A percentile compares a stretch with the other conserved stretches of the same genome.
Conservation (phyloP, 1,140 invertebrate genomes). For the Ctenoplectra terminalis region DNA sequence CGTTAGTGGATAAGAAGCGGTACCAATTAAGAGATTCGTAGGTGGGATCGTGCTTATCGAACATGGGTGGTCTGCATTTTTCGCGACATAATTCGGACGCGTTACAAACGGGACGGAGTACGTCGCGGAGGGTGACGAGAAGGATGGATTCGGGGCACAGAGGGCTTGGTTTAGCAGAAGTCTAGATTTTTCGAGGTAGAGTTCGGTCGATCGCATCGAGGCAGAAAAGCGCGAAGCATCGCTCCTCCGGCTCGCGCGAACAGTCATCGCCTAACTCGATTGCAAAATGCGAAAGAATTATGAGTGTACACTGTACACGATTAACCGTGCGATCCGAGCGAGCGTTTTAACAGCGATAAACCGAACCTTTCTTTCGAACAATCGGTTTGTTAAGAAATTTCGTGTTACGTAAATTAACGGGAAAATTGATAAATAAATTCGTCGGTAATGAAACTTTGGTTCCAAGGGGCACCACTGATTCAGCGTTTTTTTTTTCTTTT, state of each 20-base stretch:
- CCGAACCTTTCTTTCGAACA: neutral
- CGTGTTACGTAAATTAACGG: neutral
- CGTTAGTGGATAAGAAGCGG: too few species aligned
- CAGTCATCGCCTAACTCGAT: slow-evolving; percentile 17
- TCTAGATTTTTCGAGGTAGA: neutral
- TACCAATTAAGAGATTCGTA: too few species aligned
- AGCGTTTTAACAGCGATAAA: neutral
- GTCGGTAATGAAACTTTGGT: neutral
- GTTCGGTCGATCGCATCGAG: neutral
- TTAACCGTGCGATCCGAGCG: neutral
- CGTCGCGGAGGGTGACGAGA: neutral
- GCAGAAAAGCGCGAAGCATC: slow-evolving; percentile 3
- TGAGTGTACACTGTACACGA: slow-evolving; percentile 11
- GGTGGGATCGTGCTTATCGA: too few species aligned
- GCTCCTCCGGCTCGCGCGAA: neutral
- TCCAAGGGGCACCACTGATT: neutral
- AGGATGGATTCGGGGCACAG: neutral
- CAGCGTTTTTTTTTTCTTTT: neutral
- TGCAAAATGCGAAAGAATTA: slow-evolving; percentile 25
- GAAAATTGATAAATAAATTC: neutral
- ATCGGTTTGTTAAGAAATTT: slow-evolving; percentile 15
- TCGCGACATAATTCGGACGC: neutral
- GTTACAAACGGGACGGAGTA: neutral
- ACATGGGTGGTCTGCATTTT: too few species aligned
- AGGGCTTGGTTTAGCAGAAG: neutral